Evolutionary conservation across 1,140 invertebrate species (phyloP).

Genomic region (Nasonia vitripennis): DNA sequence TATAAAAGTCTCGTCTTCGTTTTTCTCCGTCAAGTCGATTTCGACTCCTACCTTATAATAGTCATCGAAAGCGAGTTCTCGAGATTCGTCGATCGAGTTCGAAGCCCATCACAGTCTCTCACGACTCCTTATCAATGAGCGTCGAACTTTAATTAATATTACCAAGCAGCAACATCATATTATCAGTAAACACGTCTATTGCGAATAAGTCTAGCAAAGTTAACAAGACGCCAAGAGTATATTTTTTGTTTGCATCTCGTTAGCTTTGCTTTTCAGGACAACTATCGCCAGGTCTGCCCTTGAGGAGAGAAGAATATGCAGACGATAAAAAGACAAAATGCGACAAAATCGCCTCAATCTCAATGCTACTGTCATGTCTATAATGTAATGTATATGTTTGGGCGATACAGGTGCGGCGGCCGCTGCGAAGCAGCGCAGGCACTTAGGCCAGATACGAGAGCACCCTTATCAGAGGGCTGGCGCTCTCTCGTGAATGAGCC

Average conservation of each 20-base stretch:
- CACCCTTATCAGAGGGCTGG: constrained; percentile 95
- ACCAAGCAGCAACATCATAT: neutral
- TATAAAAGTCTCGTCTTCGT: neutral
- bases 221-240: neutral
- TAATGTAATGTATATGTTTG: constrained; percentile 53
- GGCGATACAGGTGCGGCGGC: constrained; percentile 81
- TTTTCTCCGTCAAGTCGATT: neutral
- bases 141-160: constrained; percentile 17
- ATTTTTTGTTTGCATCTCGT: neutral
- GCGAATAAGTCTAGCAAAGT: neutral
- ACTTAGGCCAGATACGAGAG: constrained; percentile 89
- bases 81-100: neutral
- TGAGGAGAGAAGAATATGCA: neutral
- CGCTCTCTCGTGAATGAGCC: constrained; percentile 81
- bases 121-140: constrained; percentile 14
- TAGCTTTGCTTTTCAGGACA: neutral
- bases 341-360: neutral
- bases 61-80: neutral
- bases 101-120: constrained; percentile 4
- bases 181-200: neutral
- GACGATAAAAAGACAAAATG: neutral
- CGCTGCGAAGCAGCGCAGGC: constrained; percentile 84
- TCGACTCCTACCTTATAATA: neutral
- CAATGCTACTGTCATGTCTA: constrained; percentile 17
- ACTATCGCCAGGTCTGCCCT: neutral